phyloP scores from a whole-genome alignment of 2,113 vertebrate genomes.

The Gymnarchus niloticus region DNA sequence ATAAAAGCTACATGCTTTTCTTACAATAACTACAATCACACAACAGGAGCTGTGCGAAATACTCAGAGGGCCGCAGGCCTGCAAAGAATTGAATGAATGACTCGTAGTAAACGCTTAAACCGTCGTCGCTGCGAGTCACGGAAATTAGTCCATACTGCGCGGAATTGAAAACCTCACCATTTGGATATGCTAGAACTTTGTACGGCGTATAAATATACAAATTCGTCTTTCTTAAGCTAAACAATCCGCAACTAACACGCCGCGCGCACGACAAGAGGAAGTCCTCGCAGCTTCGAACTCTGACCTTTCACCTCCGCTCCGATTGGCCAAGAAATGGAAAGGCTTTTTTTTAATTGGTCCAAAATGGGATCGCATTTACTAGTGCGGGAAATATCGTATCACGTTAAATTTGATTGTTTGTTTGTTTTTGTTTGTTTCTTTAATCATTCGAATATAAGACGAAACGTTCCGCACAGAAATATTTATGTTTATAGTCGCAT shows the following conservation, averaged over 20 bases:
- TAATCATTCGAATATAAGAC: not conserved
- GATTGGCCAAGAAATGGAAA: not conserved
- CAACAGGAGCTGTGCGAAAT: too few relatives aligned
- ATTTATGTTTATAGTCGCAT: not conserved
- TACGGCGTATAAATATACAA: not conserved
- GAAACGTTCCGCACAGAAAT: not conserved
- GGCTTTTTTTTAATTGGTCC: not conserved
- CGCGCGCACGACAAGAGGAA: conserved; percentile 15
- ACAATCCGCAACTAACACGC: not conserved
- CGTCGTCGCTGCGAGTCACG: not conserved
- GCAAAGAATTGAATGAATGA: conserved; percentile 11
- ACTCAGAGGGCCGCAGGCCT: not conserved
- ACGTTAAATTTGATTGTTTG: not conserved
- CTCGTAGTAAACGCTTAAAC: not conserved
- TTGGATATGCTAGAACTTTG: not conserved
- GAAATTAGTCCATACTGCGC: not conserved
- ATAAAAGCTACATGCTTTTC: too few relatives aligned
- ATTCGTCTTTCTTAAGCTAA: not conserved
- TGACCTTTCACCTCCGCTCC: not conserved
- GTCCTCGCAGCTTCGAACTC: not conserved
- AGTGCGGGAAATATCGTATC: not conserved
- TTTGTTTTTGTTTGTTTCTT: not conserved
- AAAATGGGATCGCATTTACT: not conserved
- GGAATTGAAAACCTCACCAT: not conserved
- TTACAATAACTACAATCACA: too few relatives aligned